phyloP scores from a whole-genome alignment of 2,888 invertebrate genomes.

The Drosophila borealis region DNA sequence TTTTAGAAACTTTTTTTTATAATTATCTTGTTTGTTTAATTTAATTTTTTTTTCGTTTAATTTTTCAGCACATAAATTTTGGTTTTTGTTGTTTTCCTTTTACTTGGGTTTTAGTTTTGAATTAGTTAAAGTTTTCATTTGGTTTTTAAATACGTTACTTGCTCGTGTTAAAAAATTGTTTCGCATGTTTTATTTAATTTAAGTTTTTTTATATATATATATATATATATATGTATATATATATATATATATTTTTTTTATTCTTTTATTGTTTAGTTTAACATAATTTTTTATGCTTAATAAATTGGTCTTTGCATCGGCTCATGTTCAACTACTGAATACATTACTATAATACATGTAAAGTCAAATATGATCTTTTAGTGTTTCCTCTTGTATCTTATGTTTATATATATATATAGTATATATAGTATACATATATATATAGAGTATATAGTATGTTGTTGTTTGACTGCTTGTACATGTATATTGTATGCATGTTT shows the following conservation, averaged over 20 bases:
- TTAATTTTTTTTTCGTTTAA: constrained; percentile 2
- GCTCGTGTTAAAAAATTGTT: constrained; percentile 67
- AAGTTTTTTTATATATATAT: constrained; percentile 7
- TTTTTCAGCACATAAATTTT: constrained; percentile 33
- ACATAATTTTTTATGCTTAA: constrained; percentile 72
- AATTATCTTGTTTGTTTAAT: constrained; percentile 13
- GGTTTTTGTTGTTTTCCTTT: constrained; percentile 21
- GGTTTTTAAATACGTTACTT: constrained; percentile 27
- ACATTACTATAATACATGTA: constrained; percentile 75
- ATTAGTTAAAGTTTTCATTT: constrained; percentile 45
- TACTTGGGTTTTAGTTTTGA: constrained; percentile 30
- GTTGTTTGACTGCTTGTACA: constrained; percentile 50
- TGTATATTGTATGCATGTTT: constrained; percentile 40
- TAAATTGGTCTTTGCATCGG: constrained; percentile 80
- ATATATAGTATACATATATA: constrained; percentile 33
- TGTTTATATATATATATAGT: constrained; percentile 23
- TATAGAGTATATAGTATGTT: constrained; percentile 35
- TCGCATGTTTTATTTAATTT: constrained; percentile 25
- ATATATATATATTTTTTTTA: constrained; percentile 4
- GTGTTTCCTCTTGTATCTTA: constrained; percentile 19
- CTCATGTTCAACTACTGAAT: constrained; percentile 74
- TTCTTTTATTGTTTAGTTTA: constrained; percentile 64
- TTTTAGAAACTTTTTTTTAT: constrained; percentile 57
- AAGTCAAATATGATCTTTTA: constrained; percentile 73
- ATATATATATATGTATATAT: constrained; percentile 11